A percentile compares a stretch with the other conserved stretches of the same genome.
phyloP scores from a whole-genome alignment of 2,113 vertebrate species.

The Calidris pygmaea region DNA sequence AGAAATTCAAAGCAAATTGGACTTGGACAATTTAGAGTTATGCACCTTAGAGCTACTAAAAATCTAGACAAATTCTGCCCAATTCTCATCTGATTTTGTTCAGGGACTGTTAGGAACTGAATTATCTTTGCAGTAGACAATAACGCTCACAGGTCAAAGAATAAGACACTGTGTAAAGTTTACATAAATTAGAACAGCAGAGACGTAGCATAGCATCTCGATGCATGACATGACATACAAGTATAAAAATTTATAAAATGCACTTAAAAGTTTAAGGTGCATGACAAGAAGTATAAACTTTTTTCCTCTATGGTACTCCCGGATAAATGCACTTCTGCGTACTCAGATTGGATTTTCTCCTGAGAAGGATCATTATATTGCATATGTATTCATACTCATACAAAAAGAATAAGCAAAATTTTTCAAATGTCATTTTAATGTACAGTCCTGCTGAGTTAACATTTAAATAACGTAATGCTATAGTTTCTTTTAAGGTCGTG shows the following conservation, averaged over 20 bases:
- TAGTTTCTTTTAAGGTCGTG: neutral
- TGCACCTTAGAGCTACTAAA: neutral
- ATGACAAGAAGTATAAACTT: neutral
- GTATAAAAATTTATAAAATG: neutral
- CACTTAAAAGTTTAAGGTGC: neutral
- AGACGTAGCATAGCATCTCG: neutral
- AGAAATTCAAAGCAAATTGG: neutral
- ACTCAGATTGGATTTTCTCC: neutral
- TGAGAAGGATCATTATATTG: neutral
- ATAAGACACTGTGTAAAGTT: neutral
- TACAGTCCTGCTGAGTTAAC: neutral
- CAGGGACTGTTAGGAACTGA: neutral
- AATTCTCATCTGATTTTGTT: neutral
- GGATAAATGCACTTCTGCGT: neutral
- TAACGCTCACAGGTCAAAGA: neutral
- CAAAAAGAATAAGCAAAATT: neutral
- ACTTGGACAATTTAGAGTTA: neutral
- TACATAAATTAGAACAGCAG: neutral
- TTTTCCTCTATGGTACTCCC: neutral
- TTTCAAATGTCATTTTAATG: neutral
- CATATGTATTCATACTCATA: neutral
- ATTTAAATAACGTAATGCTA: neutral
- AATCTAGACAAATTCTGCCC: neutral
- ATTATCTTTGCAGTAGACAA: neutral
- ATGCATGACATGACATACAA: neutral